A percentile compares a stretch with the other conserved stretches of the same genome.
These are phyloP conservation scores for Ptiloglossa arizonensis DNA, from an alignment of 1,140 invertebrate species.

Conservation along the genomic window DNA sequence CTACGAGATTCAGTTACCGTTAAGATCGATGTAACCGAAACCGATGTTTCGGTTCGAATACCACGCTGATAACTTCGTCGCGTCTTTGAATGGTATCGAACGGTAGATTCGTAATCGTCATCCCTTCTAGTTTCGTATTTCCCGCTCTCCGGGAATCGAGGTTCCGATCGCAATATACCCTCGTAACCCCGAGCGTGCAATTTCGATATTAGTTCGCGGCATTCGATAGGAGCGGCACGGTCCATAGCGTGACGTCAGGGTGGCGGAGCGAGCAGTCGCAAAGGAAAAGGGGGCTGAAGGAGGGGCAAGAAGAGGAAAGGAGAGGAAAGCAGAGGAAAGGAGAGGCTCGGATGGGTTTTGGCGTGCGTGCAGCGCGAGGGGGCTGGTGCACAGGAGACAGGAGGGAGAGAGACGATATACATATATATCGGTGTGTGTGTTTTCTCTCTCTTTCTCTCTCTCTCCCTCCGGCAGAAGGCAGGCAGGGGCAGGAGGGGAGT, in stretches of 20 bases:
- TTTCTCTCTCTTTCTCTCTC: too few relatives aligned
- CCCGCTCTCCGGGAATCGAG: not conserved
- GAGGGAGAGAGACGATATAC: slow-evolving; percentile 25
- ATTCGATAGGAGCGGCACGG: slow-evolving; percentile 20
- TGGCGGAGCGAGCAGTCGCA: slow-evolving; percentile 29
- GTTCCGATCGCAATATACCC: not conserved
- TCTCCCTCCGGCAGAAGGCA: slow-evolving; percentile 3
- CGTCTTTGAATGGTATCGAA: too few relatives aligned
- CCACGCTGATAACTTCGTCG: too few relatives aligned
- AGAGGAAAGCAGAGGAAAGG: slow-evolving; percentile 30
- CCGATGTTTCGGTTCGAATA: too few relatives aligned
- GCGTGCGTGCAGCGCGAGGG: slow-evolving; percentile 21
- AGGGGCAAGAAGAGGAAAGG: slow-evolving; percentile 30
- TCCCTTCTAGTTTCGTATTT: slow-evolving; percentile 10
- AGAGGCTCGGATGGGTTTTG: slow-evolving; percentile 19
- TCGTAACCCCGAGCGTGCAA: not conserved
- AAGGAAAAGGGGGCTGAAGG: slow-evolving; percentile 30
- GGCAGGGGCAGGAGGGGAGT: slow-evolving; percentile 21
- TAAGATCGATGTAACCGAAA: too few relatives aligned
- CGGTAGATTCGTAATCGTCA: too few relatives aligned
- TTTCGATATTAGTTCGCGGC: not conserved
- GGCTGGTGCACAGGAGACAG: slow-evolving; percentile 22
- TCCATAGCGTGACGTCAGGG: slow-evolving; percentile 38
- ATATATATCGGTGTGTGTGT: too few relatives aligned
- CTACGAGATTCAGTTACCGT: too few relatives aligned